Evolutionary conservation across 2,888 invertebrate genomes (phyloP).

Genomic region (Chrysolina americana): DNA sequence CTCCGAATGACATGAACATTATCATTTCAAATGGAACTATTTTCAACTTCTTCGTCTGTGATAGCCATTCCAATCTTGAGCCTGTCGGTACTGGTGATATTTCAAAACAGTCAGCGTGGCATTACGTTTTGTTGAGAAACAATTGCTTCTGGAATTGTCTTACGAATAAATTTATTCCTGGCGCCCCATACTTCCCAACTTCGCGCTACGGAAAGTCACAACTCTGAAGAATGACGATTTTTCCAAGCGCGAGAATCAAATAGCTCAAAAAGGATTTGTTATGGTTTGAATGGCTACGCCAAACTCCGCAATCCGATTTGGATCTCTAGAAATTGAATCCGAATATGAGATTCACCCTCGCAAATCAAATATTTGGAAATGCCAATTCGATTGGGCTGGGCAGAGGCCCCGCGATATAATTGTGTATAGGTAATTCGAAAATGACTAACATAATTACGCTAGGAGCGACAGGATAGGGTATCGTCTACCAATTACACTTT

Average conservation of each 20-base stretch:
- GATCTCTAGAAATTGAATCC: slow-evolving; percentile 2
- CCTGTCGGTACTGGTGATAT: no score
- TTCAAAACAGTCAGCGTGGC: no score
- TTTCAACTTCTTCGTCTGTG: no score
- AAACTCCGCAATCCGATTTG: slow-evolving; percentile 14
- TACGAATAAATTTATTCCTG: no score
- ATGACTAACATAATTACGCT: background rate
- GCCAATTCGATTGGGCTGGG: background rate
- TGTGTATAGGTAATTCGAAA: background rate
- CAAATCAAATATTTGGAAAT: slow-evolving; percentile 15
- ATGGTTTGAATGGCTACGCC: slow-evolving; percentile 1
- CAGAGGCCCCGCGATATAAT: background rate
- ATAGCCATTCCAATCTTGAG: no score
- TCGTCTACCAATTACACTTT: no score
- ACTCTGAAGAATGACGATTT: background rate
- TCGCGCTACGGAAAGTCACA: no score
- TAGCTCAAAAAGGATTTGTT: slow-evolving; percentile 19
- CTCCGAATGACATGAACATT: no score
- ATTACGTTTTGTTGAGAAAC: no score
- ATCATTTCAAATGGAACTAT: no score
- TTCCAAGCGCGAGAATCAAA: slow-evolving; percentile 9
- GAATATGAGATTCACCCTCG: slow-evolving; percentile 5
- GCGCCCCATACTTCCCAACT: no score
- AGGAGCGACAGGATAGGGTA: background rate
- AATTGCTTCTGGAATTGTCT: no score